A percentile compares a stretch with the other conserved stretches of the same genome.
Conservation (phyloP, 2,113 vertebrate species). For the Tichodroma muraria region DNA sequence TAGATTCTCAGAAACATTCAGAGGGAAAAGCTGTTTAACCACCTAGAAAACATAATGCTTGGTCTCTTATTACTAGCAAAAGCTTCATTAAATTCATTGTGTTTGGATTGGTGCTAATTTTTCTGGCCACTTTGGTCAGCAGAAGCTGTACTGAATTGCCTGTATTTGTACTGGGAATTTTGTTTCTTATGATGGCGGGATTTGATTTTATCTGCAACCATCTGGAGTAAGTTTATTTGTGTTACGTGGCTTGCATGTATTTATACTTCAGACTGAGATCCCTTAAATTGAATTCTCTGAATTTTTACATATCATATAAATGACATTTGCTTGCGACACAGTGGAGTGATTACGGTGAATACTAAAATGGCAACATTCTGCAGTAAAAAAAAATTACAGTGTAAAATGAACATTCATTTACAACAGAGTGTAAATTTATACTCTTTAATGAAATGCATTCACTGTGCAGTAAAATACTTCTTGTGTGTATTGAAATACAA, state of each 20-base stretch:
- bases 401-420: slow-evolving; percentile 72
- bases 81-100: slow-evolving; percentile 35
- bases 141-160: background rate
- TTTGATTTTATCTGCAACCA: slow-evolving; percentile 71
- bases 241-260: slow-evolving; percentile 67
- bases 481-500: slow-evolving; percentile 62
- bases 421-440: slow-evolving; percentile 57
- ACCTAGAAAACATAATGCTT: background rate
- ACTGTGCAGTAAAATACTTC: slow-evolving; percentile 43
- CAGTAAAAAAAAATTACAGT: slow-evolving; percentile 58
- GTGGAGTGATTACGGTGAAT: slow-evolving; percentile 69
- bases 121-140: slow-evolving; percentile 53
- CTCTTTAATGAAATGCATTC: slow-evolving; percentile 59
- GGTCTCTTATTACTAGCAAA: background rate
- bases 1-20: background rate
- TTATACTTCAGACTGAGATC: slow-evolving; percentile 65
- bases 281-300: slow-evolving; percentile 63
- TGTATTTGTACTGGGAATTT: slow-evolving; percentile 57
- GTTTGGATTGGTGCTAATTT: slow-evolving; percentile 44
- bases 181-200: slow-evolving; percentile 47
- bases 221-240: slow-evolving; percentile 73
- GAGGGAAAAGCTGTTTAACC: background rate
- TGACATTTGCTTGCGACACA: slow-evolving; percentile 69
- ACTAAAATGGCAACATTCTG: slow-evolving; percentile 67
- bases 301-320: slow-evolving; percentile 66